Base-by-base conservation (phyloP, 2,888 invertebrate genomes). In the Catonia carolina region DNA sequence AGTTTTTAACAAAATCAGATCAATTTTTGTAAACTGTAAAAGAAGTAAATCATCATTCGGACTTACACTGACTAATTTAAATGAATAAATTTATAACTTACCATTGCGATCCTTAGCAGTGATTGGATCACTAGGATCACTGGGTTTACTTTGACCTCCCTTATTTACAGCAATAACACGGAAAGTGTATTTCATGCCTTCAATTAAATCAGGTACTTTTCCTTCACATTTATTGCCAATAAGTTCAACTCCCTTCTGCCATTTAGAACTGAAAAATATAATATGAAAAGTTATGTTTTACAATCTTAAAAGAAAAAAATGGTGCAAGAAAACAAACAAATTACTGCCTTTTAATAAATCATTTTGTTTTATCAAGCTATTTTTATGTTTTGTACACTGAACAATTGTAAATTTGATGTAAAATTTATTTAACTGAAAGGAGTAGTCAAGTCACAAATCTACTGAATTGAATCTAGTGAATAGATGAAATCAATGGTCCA, bases 121-220 rank as follows among this genome's bases (percentile, higher is more conserved):
- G 39, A 93, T 77, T 61, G 82, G 84, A 54, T 92, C 91, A 8
- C 89, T 86, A 10, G 91, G 81, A 41, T 87, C 84, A 64, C 77
- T 75, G 5, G 93, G 89, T 71, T 91, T 89, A 69, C 91, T 89
- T 39, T 86, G 86, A 12, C 99, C 99, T 35, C 92, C 96, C 73
- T 93, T 92, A 74, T 99, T 99, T 37, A 96, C 82, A 1, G 98
- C 99, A 69, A 89, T 88, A 3, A 95, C 86, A 1, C 94, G 80
- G 82, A 97, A 97, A 74, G 94, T 93, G 72, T 97, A 97, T 63
- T 93, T 93, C 73, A 92, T 90, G 60, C 93, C 94, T 74, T 95
- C 93, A 59, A 90, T 85, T 54, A 97, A 78, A 71, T 94, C 93
- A 1, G 89, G 88, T 1, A 98, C 88, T 61, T 85, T 85, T 12